Evolutionary conservation across 2,113 vertebrate genomes (phyloP), one percentile per base, ranked within the genome.

Genomic region (Amphilophus citrinellus): DNA sequence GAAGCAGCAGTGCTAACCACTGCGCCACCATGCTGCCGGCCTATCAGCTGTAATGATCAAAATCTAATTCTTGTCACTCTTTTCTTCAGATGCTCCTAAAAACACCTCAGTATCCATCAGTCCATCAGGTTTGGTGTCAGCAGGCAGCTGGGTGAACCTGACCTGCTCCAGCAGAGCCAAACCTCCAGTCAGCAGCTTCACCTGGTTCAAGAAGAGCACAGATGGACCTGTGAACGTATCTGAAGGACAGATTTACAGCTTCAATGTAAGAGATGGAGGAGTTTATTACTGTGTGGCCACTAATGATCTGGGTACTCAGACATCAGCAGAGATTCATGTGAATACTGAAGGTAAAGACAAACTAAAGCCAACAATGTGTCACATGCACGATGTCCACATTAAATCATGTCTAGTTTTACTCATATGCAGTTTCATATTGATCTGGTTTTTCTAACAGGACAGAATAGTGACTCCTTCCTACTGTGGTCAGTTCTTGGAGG

Each of bases 81-180:
- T 61, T 6, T 61, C 8, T 32, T 30, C 60, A 92, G 89, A 85
- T 79, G 1, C 73, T 58, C 89, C 91, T 4, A 77, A 56, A 44
- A 0, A 82, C 53, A 86, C 88, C 17, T 80, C 50, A 42, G 76
- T 27, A 35, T 65, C 10, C 50, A 79, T 53, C 61, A 62, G 61
- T 62, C 3, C 61, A 7, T 37, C 61, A 3, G 17, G 5, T 37
- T 37, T 6, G 27, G 58, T 79, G 47, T 77, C 76, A 82, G 82
- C 53, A 32, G 90, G 61, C 27, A 71, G 30, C 57, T 35, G 37
- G 63, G 39, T 80, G 66, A 79, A 56, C 1, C 71, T 89, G 76
- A 83, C 47, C 80, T 75, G 61, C 86, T 84, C 61, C 84, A 85
- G 79, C 77, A 83, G 77, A 82, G 76, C 80, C 63, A 80, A 63